A percentile compares a stretch with the other conserved stretches of the same genome.
phyloP scores from a whole-genome alignment of 2,113 vertebrate species.

The Rousettus leschenaultii region DNA sequence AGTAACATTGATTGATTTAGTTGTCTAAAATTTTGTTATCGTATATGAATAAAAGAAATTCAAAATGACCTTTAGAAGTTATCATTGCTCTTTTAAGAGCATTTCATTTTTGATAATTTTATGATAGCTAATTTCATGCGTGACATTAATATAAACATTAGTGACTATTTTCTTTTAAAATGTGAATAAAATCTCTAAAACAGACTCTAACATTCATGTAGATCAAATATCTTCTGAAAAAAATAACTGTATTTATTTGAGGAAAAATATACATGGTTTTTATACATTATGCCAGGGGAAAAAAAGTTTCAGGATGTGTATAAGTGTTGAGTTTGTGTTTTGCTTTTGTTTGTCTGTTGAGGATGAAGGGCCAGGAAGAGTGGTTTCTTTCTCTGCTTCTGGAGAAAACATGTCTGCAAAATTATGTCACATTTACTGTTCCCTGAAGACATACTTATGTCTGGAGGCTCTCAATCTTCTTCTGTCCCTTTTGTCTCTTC shows the following conservation, averaged over 20 bases:
- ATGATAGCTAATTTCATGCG: background rate
- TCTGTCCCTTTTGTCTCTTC: background rate
- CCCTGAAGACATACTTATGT: no score
- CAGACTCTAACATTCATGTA: background rate
- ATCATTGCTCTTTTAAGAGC: background rate
- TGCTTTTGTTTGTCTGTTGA: background rate
- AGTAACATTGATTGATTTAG: background rate
- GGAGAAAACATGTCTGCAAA: background rate
- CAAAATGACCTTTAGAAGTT: background rate
- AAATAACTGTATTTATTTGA: background rate
- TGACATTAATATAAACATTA: background rate
- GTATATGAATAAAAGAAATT: background rate
- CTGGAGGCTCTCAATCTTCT: rapidly evolving
- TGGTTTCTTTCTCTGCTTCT: background rate
- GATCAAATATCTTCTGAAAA: background rate
- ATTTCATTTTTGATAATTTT: background rate
- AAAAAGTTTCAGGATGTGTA: background rate
- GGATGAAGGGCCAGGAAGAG: background rate
- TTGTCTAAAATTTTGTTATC: background rate
- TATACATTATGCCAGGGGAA: background rate
- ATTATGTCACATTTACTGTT: background rate
- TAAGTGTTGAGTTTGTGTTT: background rate
- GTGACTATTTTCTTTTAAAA: background rate
- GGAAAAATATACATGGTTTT: background rate
- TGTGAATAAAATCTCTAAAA: background rate